Base-by-base conservation (phyloP, 2,888 invertebrate species). In the Megaustenia siamemsis region DNA sequence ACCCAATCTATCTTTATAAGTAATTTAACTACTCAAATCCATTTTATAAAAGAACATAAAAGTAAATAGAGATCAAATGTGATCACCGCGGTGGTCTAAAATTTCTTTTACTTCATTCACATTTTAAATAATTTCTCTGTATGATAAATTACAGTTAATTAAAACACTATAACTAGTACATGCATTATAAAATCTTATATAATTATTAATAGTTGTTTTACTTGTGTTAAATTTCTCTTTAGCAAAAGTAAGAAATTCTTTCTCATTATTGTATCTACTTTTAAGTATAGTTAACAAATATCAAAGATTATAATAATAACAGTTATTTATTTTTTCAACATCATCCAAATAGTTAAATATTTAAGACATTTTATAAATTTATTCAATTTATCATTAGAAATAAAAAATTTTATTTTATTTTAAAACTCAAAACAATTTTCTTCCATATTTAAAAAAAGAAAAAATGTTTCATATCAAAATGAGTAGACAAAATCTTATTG, bases 71-170 rank as follows among this genome's bases (percentile, higher is more conserved):
- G n/a, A 10, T 45, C 12, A 45, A 63, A 5, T 3, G 32, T 49
- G 32, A 18, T 32, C 32, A 3, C 1, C 32, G 49, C 32, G 73
- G 45, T 32, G 10, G 45, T 10, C 45, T n/a, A 73, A 15, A 45
- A 73, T 45, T 35, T 38, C 18, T 68, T 35, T 68, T 68, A 68
- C 32, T 49, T 73, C 49, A 32, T 32, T 18, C 21, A 73, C 18
- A 73, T 73, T 49, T 73, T 73, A 49, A 18, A 49, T 73, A 32
- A 73, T 73, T 32, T 73, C 32, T 73, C 45, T 71, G 28, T 71
- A 71, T 71, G 45, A 49, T 73, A 73, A 73, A 49, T 73, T 73
- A 49, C 73, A 73, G 3, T 3, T 49, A 6, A 73, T 0, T 49
- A 73, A 12, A 49, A 49, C 32, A 1, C 2, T 0, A 45, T 71